These are phyloP conservation scores for Chironomus tentans DNA, from an alignment of 2,888 invertebrate species.

Conservation along the genomic window DNA sequence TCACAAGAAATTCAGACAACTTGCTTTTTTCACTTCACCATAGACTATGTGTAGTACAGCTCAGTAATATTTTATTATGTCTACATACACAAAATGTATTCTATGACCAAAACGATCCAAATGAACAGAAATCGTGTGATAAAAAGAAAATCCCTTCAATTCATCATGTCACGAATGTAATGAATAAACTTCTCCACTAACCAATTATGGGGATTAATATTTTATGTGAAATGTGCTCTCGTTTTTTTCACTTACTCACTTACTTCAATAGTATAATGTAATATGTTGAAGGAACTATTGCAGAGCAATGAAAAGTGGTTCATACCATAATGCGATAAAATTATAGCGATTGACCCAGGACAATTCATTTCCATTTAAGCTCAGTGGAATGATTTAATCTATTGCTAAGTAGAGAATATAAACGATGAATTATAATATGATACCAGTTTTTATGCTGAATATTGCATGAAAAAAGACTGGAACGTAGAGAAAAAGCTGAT, in stretches of 20 bases:
- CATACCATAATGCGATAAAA: neutral
- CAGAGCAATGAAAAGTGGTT: neutral
- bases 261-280: too few species aligned
- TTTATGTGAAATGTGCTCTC: neutral
- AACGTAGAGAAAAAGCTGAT: neutral
- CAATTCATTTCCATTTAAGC: slow-evolving; percentile 9
- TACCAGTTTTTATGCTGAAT: neutral
- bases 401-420: neutral
- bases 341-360: neutral
- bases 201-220: slow-evolving; percentile 13
- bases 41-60: too few species aligned
- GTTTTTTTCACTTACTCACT: neutral
- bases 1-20: too few species aligned
- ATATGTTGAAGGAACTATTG: too few species aligned
- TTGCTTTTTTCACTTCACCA: too few species aligned
- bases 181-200: neutral
- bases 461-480: too few species aligned
- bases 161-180: too few species aligned
- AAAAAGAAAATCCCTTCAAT: too few species aligned
- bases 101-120: too few species aligned
- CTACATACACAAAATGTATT: too few species aligned
- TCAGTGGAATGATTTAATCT: neutral
- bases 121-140: too few species aligned
- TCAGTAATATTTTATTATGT: too few species aligned
- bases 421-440: neutral